These are phyloP conservation scores for Ctenicera cuprea DNA, from an alignment of 2,888 invertebrate genomes.

Conservation along the genomic window DNA sequence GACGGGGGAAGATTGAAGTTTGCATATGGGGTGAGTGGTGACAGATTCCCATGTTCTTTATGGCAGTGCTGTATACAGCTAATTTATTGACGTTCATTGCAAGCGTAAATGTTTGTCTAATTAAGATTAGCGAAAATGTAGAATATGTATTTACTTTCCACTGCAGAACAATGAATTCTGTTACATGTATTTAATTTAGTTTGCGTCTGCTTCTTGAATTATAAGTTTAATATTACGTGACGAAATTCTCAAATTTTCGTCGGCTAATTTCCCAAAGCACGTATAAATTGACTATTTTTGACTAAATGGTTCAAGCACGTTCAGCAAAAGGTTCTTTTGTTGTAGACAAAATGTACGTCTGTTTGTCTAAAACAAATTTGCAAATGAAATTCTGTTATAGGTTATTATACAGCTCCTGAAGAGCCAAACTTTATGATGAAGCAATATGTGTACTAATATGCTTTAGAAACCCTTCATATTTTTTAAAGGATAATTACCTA, in stretches of 20 bases:
- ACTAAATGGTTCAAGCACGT: neutral
- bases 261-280: neutral
- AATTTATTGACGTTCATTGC: neutral
- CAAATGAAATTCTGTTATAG: too few species aligned
- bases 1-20: conserved; percentile 11
- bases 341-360: too few species aligned
- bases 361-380: too few species aligned
- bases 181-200: neutral
- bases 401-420: too few species aligned
- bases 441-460: too few species aligned
- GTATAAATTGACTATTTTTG: neutral
- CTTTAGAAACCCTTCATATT: too few species aligned
- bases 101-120: neutral
- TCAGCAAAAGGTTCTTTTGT: too few species aligned
- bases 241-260: neutral
- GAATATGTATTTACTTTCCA: neutral
- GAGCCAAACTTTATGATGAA: too few species aligned
- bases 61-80: neutral
- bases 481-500: too few species aligned
- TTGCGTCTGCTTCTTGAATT: neutral
- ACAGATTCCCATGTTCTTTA: neutral
- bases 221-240: neutral
- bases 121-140: conserved; percentile 3
- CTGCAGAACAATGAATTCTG: neutral
- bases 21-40: neutral